Conservation (phyloP, 2,888 invertebrate species). For the Polydrusus pterygomalis region DNA sequence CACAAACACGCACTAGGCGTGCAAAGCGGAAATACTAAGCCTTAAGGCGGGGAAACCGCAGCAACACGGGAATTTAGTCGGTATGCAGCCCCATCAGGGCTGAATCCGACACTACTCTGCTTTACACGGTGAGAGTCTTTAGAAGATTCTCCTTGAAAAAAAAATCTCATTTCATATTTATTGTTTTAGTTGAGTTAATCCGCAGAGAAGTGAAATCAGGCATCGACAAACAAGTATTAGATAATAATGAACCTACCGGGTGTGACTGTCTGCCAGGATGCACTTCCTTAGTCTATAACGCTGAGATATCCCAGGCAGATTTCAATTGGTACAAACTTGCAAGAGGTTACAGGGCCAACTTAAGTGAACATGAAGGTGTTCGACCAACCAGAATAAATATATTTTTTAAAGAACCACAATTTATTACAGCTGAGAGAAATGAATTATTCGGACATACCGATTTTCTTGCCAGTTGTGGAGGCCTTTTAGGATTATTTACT, state of each 20-base stretch:
- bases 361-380: slow-evolving; percentile 54
- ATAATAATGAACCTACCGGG: slow-evolving; percentile 58
- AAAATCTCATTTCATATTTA: no score
- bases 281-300: slow-evolving; percentile 82
- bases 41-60: no score
- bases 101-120: no score
- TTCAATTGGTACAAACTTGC: slow-evolving; percentile 74
- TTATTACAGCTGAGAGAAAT: slow-evolving; percentile 75
- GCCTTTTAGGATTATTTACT: slow-evolving; percentile 64
- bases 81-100: no score
- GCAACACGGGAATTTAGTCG: no score
- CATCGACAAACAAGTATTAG: slow-evolving; percentile 60
- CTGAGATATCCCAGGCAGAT: slow-evolving; percentile 83
- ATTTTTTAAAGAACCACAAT: slow-evolving; percentile 82
- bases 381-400: slow-evolving; percentile 78
- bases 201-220: slow-evolving; percentile 73
- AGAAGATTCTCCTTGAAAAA: no score
- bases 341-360: slow-evolving; percentile 66
- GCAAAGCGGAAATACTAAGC: no score
- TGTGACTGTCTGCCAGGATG: slow-evolving; percentile 80
- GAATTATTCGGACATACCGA: slow-evolving; percentile 76
- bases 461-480: slow-evolving; percentile 76
- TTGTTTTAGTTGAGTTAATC: slow-evolving; percentile 73
- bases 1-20: no score
- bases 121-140: no score